These are phyloP conservation scores for Plagodis pulveraria DNA, from an alignment of 2,888 invertebrate genomes.

Conservation along the genomic window DNA sequence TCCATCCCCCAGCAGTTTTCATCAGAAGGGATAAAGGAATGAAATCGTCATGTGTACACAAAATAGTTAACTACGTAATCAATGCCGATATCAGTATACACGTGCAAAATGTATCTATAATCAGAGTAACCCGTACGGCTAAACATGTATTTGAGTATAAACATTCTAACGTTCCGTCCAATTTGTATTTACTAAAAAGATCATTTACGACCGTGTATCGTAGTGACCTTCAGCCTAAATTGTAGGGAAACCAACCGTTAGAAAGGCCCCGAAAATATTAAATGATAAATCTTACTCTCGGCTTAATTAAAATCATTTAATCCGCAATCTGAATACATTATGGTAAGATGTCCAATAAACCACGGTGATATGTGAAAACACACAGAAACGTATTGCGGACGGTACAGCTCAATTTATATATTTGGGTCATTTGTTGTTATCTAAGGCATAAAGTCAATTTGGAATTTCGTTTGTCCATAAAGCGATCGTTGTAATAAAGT, in stretches of 20 bases:
- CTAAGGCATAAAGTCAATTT: no score
- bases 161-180: background rate
- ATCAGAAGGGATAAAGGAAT: no score
- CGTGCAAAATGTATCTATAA: no score
- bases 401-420: constrained; percentile 7
- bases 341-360: constrained; percentile 66
- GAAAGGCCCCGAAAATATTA: constrained; percentile 43
- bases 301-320: constrained; percentile 79
- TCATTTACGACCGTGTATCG: constrained; percentile 31
- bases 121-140: no score
- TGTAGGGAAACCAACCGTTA: constrained; percentile 56
- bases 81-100: no score
- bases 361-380: constrained; percentile 55
- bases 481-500: no score
- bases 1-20: no score
- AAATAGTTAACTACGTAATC: no score
- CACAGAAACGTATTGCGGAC: constrained; percentile 40
- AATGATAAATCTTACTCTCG: constrained; percentile 58
- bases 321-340: constrained; percentile 78
- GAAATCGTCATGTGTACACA: no score
- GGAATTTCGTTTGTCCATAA: no score
- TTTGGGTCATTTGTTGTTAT: no score
- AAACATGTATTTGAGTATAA: background rate
- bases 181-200: background rate
- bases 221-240: constrained; percentile 42